Percentiles rank a stretch among this genome's conserved stretches.
phyloP scores from a whole-genome alignment of 2,888 invertebrate genomes.

The Tetheella fluctuosa region DNA sequence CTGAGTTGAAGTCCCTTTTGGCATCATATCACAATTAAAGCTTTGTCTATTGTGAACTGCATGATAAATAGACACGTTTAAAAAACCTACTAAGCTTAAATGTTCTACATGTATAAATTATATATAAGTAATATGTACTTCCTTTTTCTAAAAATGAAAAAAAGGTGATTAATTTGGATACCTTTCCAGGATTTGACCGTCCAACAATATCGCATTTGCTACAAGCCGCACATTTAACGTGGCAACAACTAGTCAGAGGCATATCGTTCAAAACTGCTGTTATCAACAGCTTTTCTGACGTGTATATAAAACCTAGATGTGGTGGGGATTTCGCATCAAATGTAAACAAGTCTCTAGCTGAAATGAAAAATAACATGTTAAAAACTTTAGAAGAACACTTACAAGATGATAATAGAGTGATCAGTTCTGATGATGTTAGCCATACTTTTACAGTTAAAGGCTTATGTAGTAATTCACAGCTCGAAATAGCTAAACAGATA shows the following conservation, averaged over 20 bases:
- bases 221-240: conserved; percentile 85
- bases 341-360: conserved; percentile 69
- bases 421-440: conserved; percentile 30
- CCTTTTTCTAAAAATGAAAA: no score
- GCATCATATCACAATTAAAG: no score
- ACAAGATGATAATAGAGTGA: conserved; percentile 26
- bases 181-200: conserved; percentile 82
- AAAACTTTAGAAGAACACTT: conserved; percentile 54
- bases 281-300: conserved; percentile 84
- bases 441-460: conserved; percentile 72
- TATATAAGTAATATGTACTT: no score
- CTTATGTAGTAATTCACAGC: conserved; percentile 77
- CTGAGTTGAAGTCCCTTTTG: no score
- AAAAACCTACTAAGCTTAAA: no score
- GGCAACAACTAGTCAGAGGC: conserved; percentile 86
- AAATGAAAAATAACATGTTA: conserved; percentile 78
- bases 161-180: neutral
- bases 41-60: no score
- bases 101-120: no score
- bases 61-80: no score
- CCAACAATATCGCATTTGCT: conserved; percentile 86
- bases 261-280: conserved; percentile 83
- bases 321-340: conserved; percentile 66
- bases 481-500: conserved; percentile 83
- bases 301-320: conserved; percentile 85